Percentiles rank a stretch among this genome's conserved stretches.
Conservation (phyloP, 2,888 invertebrate species). For the Mythimna ferrago region DNA sequence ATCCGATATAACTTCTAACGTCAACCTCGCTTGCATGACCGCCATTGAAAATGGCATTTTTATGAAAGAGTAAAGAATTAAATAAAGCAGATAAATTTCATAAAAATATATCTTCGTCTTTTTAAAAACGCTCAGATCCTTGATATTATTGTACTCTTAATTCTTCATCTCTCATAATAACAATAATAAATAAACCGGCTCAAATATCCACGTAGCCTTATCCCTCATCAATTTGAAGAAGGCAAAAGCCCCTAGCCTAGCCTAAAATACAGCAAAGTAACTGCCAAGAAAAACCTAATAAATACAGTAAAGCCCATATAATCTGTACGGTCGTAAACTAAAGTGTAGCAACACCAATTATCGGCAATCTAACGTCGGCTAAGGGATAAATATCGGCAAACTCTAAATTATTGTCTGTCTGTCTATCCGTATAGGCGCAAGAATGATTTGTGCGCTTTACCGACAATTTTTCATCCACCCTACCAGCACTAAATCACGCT, state of each 20-base stretch:
- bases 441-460: slow-evolving; percentile 75
- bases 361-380: slow-evolving; percentile 56
- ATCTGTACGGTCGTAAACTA: slow-evolving; percentile 34
- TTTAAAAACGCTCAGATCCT: too few species aligned
- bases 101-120: too few species aligned
- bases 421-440: slow-evolving; percentile 71
- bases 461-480: slow-evolving; percentile 77
- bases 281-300: slow-evolving; percentile 19
- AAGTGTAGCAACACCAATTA: slow-evolving; percentile 62
- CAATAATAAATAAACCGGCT: slow-evolving; percentile 1
- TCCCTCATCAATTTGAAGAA: slow-evolving; percentile 23
- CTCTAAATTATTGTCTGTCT: slow-evolving; percentile 72
- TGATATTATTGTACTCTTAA: not conserved
- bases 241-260: not conserved
- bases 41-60: too few species aligned
- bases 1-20: too few species aligned
- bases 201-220: slow-evolving; percentile 5
- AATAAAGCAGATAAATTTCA: too few species aligned
- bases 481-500: slow-evolving; percentile 74
- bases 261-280: slow-evolving; percentile 25
- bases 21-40: too few species aligned
- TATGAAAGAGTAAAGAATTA: too few species aligned
- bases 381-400: slow-evolving; percentile 69
- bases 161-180: slow-evolving; percentile 1
- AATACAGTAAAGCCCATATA: slow-evolving; percentile 10